Conservation (phyloP, 2,113 vertebrate species). For the Caranx ignobilis region DNA sequence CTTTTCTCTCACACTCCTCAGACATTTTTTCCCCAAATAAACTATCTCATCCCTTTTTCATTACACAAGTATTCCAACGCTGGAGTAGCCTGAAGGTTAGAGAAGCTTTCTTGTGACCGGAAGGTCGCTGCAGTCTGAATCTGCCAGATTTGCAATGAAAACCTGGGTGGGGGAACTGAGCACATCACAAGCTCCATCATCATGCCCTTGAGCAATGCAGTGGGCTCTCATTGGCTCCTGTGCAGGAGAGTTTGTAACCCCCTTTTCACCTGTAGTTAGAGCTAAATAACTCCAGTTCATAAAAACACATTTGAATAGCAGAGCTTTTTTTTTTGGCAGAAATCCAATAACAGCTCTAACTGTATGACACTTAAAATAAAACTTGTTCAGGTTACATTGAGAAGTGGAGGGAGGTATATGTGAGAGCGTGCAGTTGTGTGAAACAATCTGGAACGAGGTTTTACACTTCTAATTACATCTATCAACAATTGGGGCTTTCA, state of each 20-base stretch:
- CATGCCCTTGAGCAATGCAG: constrained; percentile 34
- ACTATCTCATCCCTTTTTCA: constrained; percentile 68
- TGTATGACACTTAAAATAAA: constrained; percentile 13
- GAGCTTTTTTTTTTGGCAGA: background rate
- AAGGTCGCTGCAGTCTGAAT: constrained; percentile 41
- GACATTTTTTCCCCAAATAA: constrained; percentile 50
- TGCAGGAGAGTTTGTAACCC: background rate
- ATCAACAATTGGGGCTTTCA: constrained; percentile 76
- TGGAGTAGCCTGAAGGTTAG: constrained; percentile 61
- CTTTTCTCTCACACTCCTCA: constrained; percentile 52
- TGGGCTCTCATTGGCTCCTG: background rate
- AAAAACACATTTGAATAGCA: background rate
- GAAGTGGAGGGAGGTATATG: background rate
- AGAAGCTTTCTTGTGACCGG: constrained; percentile 53
- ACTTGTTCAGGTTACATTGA: constrained; percentile 11
- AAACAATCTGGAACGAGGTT: constrained; percentile 69
- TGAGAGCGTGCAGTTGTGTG: constrained; percentile 21
- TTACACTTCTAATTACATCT: constrained; percentile 77
- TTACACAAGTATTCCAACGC: constrained; percentile 61
- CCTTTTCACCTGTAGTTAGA: constrained; percentile 7
- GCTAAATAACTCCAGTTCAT: background rate
- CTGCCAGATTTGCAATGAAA: constrained; percentile 44
- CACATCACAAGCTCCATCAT: constrained; percentile 1
- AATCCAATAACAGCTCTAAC: background rate
- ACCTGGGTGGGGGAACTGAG: constrained; percentile 7